phyloP scores from a whole-genome alignment of 2,888 invertebrate species.

The Coelinius sp. region DNA sequence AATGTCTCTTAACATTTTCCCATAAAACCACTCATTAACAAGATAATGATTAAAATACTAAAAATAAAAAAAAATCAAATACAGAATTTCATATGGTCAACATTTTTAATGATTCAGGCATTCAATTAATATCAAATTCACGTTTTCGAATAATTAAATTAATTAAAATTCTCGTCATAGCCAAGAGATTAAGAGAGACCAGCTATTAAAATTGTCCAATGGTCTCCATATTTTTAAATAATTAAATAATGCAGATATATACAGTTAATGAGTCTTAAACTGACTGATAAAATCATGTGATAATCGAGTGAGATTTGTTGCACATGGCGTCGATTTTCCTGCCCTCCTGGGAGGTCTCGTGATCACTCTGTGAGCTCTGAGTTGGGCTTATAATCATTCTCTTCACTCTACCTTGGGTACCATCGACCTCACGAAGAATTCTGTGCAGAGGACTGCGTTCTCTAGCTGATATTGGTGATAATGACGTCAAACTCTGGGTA shows the following conservation, averaged over 20 bases:
- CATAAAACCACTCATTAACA: no score
- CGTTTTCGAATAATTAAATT: conserved; percentile 13
- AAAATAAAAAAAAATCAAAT: no score
- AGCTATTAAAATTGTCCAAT: neutral
- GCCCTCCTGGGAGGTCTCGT: conserved; percentile 49
- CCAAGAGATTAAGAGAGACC: neutral
- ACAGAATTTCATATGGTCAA: neutral
- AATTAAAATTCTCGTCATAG: conserved; percentile 3
- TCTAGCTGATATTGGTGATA: conserved; percentile 56
- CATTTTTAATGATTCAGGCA: neutral
- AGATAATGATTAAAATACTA: no score
- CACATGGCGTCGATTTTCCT: conserved; percentile 42
- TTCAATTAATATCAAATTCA: neutral
- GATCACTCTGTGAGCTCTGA: conserved; percentile 43
- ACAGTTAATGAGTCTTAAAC: neutral
- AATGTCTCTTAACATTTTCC: no score
- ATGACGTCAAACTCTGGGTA: conserved; percentile 46
- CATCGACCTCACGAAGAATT: conserved; percentile 57
- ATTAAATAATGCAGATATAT: neutral
- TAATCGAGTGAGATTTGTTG: conserved; percentile 47
- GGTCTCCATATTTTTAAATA: neutral
- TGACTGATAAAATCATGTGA: conserved; percentile 43
- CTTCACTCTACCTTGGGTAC: conserved; percentile 50
- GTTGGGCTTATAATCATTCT: conserved; percentile 47
- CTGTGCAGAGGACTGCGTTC: conserved; percentile 53